phyloP scores from a whole-genome alignment of 2,888 invertebrate species.

The Orthonevra nobilis region DNA sequence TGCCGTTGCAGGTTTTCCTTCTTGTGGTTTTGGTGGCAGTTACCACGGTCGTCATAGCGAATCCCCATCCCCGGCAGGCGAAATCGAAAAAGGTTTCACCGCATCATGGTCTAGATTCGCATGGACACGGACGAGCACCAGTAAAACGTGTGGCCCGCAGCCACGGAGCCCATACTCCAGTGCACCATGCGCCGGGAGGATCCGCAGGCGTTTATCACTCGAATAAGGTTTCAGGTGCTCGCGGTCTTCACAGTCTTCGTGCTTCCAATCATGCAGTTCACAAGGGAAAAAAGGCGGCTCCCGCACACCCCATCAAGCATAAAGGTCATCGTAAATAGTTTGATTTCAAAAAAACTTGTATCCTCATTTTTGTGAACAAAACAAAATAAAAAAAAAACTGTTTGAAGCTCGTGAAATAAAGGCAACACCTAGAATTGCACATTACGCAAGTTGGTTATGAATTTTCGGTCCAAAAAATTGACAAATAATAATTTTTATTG shows the following conservation, averaged over 20 bases:
- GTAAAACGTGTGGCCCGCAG: slow-evolving; percentile 42
- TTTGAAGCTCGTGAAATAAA: slow-evolving; percentile 45
- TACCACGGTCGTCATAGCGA: slow-evolving; percentile 21
- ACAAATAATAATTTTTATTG: slow-evolving; percentile 64
- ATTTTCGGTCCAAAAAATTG: slow-evolving; percentile 25
- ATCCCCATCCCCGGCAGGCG: slow-evolving; percentile 40
- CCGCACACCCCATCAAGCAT: slow-evolving; percentile 40
- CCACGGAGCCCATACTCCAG: slow-evolving; percentile 31
- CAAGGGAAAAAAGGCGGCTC: slow-evolving; percentile 16
- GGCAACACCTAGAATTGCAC: slow-evolving; percentile 8
- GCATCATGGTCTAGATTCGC: slow-evolving; percentile 31
- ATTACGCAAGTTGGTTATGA: slow-evolving; percentile 22
- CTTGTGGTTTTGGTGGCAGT: slow-evolving; percentile 56
- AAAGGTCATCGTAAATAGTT: slow-evolving; percentile 55
- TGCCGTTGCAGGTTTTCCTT: slow-evolving; percentile 49
- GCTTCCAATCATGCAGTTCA: slow-evolving; percentile 2
- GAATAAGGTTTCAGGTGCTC: slow-evolving; percentile 20
- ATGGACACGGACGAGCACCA: slow-evolving; percentile 27
- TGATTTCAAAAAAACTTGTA: slow-evolving; percentile 3
- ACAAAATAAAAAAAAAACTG: slow-evolving; percentile 6
- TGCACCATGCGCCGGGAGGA: slow-evolving; percentile 41
- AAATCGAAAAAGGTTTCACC: slow-evolving; percentile 41
- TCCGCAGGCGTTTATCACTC: slow-evolving; percentile 27
- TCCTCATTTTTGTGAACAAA: neutral
- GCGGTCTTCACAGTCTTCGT: slow-evolving; percentile 2